Evolutionary conservation across 2,113 vertebrate genomes (phyloP).

Genomic region (Pteropus alecto): DNA sequence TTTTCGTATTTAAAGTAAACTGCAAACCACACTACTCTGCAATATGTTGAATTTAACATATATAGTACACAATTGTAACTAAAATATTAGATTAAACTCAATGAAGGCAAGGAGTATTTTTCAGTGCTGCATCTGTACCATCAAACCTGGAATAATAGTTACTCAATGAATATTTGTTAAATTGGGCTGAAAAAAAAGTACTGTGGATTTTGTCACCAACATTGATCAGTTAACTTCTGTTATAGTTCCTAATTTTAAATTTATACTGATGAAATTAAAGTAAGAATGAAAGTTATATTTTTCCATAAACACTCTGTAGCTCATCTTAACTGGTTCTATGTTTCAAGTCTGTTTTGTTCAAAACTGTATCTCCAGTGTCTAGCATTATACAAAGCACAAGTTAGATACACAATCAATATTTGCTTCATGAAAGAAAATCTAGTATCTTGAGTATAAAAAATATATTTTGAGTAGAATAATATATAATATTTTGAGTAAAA

Average conservation of each 20-base stretch:
- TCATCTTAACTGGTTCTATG: neutral
- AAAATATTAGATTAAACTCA: neutral
- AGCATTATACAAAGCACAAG: neutral
- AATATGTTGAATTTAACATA: neutral
- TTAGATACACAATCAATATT: neutral
- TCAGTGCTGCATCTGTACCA: neutral
- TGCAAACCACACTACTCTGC: neutral
- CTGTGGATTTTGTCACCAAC: neutral
- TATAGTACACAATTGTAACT: neutral
- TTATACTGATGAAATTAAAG: neutral
- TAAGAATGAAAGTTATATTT: neutral
- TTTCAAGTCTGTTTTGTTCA: neutral
- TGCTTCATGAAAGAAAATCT: neutral
- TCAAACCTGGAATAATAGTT: neutral
- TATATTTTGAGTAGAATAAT: neutral
- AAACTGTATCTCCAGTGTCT: neutral
- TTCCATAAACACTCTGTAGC: neutral
- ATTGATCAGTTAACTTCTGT: neutral
- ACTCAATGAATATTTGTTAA: neutral
- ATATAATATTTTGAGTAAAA: neutral
- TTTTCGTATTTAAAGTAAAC: slow-evolving; percentile 27
- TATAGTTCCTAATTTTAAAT: neutral
- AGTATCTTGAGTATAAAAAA: neutral
- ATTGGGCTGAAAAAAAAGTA: neutral
- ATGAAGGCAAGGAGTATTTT: neutral